Evolutionary conservation across 2,888 invertebrate genomes (phyloP), one percentile per base, ranked within the genome.

Genomic region (Xanthostigma xanthostigma): DNA sequence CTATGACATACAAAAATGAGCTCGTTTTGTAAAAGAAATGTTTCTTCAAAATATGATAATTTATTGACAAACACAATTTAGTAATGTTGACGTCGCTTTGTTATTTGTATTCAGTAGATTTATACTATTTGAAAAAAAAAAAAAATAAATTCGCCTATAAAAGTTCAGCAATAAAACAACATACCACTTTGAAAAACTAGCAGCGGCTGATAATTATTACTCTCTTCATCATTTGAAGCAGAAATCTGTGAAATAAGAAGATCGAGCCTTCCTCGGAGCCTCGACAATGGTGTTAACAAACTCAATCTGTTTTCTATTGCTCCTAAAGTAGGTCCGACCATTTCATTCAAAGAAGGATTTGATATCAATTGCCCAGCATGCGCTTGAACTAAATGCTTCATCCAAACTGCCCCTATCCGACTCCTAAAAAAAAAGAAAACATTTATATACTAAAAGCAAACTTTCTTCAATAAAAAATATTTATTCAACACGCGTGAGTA

Each of bases 341-440:
- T 60, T 36, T 75, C 73, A 8, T 72, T 66, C 36, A 79, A 64
- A 46, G 76, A 73, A 5, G 79, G 75, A 61, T 78, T 76, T 4
- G 79, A 73, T 59, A 80, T 66, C 14, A 83, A 62, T 55, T 78
- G 73, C 2, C 76, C 74, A 1, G 79, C 72, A 59, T 81, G 81
- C 9, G 70, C 65, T 46, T 71, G 67, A 14, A 81, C 59, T 36
- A 81, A 63, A 52, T 69, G 65, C 59, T 73, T 73, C 44, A 81
- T 58, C 82, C 82, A 82, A 50, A 71, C 63, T 38, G 69, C 62
- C 33, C 73, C 75, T 40, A 69, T 67, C 56, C 72, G 69, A 57
- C 73, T 69, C 58, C 76, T 76, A 56, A 42, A 65, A 61, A 51
- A 49, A 48, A 48, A 44, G 41, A 41, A 14, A 39, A 37, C 39